Evolutionary conservation across 30 jellyfish, hydroid and myxozoan species (phyloP), one percentile per base, ranked within the genome.

Genomic region (Morbakka virulenta): DNA sequence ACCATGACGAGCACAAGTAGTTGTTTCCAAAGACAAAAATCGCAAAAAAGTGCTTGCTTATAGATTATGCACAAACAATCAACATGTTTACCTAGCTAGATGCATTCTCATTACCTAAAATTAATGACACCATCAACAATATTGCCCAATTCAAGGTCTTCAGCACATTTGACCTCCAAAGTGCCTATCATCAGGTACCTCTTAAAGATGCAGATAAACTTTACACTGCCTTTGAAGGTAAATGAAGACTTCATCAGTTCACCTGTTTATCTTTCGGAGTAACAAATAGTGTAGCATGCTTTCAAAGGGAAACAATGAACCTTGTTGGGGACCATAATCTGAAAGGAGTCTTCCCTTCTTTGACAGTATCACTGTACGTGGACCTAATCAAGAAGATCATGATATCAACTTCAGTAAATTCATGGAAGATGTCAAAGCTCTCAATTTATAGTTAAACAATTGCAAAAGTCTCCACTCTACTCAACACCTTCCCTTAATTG

Each of bases 1-100:
- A 4, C 96, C 96, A 0, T 66, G 96, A 94, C 63, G 96, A 32
- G 93, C 95, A 12, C 96, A 87, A 47, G 91, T 87, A 3, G 74
- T 82, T 0, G 92, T 87, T 1, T 23, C 80, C 4, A 28, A 14
- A 28, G 69, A 77, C 35, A 85, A 57, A 29, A 36, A 48, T 63
- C 50, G 22, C 29, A 2, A 74, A 64, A 65, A 83, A 57, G 72
- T 57, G 92, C 20, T 31, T 74, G 72, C 75, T 82, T n/a, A 57
- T 70, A 13, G 91, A 53, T 30, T 50, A 82, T 32, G 51, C 85
- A 22, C 85, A 73, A 35, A 61, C 75, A 2, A 35, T 69, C 36
- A 62, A 72, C 27, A 72, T 62, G 0, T 85, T 31, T 48, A 85
- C 95, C 2, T 74, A 50, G 26, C 73, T 74, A 0, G 95, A 85